Evolutionary conservation across 2,113 vertebrate genomes (phyloP), one percentile per base, ranked within the genome.

Genomic region (Platysteira castanea): DNA sequence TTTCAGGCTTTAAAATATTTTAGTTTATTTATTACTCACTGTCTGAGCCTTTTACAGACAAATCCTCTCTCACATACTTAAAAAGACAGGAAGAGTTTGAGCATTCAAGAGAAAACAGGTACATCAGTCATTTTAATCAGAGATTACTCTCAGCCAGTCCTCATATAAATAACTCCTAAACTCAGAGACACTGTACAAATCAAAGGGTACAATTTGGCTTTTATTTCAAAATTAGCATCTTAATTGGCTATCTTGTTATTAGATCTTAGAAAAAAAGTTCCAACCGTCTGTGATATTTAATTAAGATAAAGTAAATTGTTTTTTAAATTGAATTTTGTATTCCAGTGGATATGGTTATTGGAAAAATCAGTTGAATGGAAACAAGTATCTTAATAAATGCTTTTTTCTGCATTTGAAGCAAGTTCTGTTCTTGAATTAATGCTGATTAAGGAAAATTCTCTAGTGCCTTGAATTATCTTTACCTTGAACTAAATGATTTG

Each of bases 351-450:
- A 42, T 42, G 41, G 12, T 76, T 95, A 82, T 76, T 87, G n/a
- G 68, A 96, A 91, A 96, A 95, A 76, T 73, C 56, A 82, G 6
- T 82, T 87, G 31, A 79, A 91, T 57, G 35, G 42, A 89, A 95
- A 84, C 11, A 71, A 73, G 13, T 56, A 71, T 61, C 49, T 65
- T 83, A 60, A 87, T 64, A 82, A 91, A 79, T 22, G 17, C 3
- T 75, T 87, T 75, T 54, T 65, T 83, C 63, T 69, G 17, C 28
- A 42, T 73, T 61, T 92, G 23, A 83, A 87, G n/a, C 12, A 79
- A 81, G 6, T 41, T 69, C 11, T 60, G 6, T 42, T 37, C 21
- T 73, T 89, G 33, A 28, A 28, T 78, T 76, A 79, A 63, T 52
- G 24, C 2, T 67, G 21, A 90, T 81, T 64, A 78, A 91, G 31